Base-by-base conservation (phyloP, 2,797 vertebrate genomes). In the Nannoperca obscura region DNA sequence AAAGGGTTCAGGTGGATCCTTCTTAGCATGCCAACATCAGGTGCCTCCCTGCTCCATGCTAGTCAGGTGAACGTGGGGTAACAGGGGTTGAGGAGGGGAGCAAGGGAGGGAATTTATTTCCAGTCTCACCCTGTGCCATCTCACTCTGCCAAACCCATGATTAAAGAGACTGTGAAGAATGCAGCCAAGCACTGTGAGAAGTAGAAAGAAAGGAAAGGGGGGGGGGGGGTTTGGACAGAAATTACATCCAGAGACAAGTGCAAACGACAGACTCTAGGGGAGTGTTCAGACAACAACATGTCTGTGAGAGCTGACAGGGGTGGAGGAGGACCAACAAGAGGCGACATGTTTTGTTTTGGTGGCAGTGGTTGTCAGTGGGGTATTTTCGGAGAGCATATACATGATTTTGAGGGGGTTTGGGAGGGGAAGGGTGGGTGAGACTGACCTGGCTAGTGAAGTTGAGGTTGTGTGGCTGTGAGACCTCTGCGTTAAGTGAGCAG, bases 401-500 rank as follows among this genome's bases (percentile, higher is more conserved):
- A 84, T 75, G 62, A 74, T 66, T 85, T 74, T 70, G 14, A 68
- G 50, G 50, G 62, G 49, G 66, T 76, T 83, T 34, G 36, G 47
- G 8, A 4, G 47, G 47, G 47, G 47, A 0, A 8, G 54, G 14
- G 24, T 13, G 13, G 0, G 52, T 19, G 74, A 55, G 77, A 69
- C 27, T 12, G 55, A 85, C 78, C 86, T 57, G 72, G 67, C 82
- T 70, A 49, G 68, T 80, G 67, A 70, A 71, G 82, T 64, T 80
- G 67, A 70, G 70, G 82, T 64, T 27, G 61, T 74, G 80, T 77
- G 84, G 77, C 83, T 80, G 89, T 73, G 82, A 91, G 81, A 89
- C 69, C 77, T 87, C 71, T 78, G 85, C 89, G 84, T 79, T 73
- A 87, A 88, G 78, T 83, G 90, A 92, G 86, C 89, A 88, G 89